Conservation (phyloP, 2,113 vertebrate species). For the Bufo gargarizans region DNA sequence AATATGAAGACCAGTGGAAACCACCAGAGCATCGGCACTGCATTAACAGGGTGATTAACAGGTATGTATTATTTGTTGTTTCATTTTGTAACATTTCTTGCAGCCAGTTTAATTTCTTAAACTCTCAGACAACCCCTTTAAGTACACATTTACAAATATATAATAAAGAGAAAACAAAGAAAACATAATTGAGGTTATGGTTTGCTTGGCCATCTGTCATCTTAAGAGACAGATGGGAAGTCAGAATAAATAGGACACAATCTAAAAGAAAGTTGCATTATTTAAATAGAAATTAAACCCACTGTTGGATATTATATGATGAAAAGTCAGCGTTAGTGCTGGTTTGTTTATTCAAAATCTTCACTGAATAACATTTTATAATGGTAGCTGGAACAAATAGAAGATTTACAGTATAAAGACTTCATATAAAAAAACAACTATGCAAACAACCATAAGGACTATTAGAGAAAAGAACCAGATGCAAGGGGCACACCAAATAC, state of each 20-base stretch:
- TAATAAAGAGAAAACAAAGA: constrained; percentile 18
- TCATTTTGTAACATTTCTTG: no score
- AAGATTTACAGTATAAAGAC: no score
- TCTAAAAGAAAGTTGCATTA: constrained; percentile 7
- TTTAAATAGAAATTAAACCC: background rate
- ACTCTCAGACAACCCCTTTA: background rate
- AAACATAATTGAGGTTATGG: constrained; percentile 47
- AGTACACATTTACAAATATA: background rate
- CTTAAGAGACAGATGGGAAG: constrained; percentile 49
- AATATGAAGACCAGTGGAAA: no score
- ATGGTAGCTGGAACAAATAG: background rate
- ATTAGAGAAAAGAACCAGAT: no score
- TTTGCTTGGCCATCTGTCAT: constrained; percentile 47
- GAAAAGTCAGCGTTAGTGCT: background rate
- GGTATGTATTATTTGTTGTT: no score
- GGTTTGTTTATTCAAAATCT: background rate
- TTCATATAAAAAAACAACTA: no score
- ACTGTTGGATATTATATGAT: background rate
- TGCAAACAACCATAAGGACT: no score
- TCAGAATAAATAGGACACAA: constrained; percentile 37
- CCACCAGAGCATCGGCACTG: no score
- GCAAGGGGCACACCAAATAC: no score
- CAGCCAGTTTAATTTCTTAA: no score
- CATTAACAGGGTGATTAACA: no score
- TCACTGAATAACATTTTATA: background rate